These are phyloP conservation scores for Onychorhynchus coronatus DNA, from an alignment of 2,113 vertebrate genomes.

Conservation along the genomic window DNA sequence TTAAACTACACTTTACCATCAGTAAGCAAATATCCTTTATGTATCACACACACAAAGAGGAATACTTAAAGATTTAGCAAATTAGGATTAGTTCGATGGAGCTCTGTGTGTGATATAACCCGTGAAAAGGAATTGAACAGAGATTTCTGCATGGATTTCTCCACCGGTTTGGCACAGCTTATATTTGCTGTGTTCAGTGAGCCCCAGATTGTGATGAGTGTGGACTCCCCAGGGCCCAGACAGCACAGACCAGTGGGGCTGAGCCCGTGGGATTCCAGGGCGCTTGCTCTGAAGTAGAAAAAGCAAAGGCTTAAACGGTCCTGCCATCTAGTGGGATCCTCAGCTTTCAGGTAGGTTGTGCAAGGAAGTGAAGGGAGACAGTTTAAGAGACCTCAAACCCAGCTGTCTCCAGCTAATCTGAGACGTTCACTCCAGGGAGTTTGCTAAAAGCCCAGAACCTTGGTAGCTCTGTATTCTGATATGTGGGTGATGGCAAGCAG, in stretches of 20 bases:
- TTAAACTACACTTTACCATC: not conserved
- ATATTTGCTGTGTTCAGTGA: not conserved
- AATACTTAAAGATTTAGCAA: not conserved
- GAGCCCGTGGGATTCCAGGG: not conserved
- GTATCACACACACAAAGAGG: not conserved
- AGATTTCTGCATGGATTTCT: not conserved
- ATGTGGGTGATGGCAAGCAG: not conserved
- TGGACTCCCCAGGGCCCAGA: not conserved
- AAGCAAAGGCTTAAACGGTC: not conserved
- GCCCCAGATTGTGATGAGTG: rapidly evolving
- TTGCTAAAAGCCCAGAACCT: not conserved
- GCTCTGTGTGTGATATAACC: not conserved
- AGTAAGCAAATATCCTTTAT: not conserved
- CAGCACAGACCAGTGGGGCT: not conserved
- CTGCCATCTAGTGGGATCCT: slow-evolving; percentile 47
- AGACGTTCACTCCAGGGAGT: not conserved
- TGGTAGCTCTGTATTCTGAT: not conserved
- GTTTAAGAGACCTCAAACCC: not conserved
- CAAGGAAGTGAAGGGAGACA: not conserved
- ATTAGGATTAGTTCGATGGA: not conserved
- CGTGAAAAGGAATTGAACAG: not conserved
- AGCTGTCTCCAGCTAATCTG: not conserved
- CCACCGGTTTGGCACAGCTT: not conserved
- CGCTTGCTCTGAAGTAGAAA: not conserved
- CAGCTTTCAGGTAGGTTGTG: not conserved